Evolutionary conservation across 2,797 vertebrate genomes (phyloP).

Genomic region (Dendrocincla tyrannina): DNA sequence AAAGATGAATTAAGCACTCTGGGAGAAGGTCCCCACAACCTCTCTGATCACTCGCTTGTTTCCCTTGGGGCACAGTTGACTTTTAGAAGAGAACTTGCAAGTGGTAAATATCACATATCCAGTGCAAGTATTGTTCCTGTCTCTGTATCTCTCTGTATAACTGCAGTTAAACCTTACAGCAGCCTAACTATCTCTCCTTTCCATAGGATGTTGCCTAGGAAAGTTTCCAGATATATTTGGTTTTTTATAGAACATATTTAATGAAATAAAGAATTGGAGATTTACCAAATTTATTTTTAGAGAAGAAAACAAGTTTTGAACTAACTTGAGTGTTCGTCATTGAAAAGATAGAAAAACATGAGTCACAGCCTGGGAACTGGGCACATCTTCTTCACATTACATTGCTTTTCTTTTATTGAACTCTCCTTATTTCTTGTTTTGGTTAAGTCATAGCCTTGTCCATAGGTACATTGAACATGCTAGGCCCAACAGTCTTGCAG

Average conservation of each 20-base stretch:
- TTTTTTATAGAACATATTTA: neutral
- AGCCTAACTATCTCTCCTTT: neutral
- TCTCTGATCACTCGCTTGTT: neutral
- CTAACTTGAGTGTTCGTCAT: neutral
- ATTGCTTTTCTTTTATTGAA: neutral
- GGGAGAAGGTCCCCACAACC: neutral
- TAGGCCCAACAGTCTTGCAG: neutral
- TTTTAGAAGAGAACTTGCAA: neutral
- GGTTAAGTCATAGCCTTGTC: neutral
- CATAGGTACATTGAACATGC: neutral
- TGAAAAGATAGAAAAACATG: conserved; percentile 8
- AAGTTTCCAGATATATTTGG: neutral
- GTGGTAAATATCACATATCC: neutral
- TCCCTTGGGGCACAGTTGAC: neutral
- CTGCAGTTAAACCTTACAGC: neutral
- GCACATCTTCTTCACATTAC: neutral
- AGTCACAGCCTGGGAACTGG: conserved; percentile 2
- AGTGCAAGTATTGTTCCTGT: neutral
- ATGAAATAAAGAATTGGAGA: neutral
- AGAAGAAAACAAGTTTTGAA: neutral
- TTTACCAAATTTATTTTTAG: conserved; percentile 12
- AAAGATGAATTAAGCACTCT: neutral
- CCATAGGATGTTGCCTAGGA: neutral
- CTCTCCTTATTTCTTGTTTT: neutral
- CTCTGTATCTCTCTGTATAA: neutral